Conservation (phyloP, 2,888 invertebrate genomes). For the Deroplatys truncata region DNA sequence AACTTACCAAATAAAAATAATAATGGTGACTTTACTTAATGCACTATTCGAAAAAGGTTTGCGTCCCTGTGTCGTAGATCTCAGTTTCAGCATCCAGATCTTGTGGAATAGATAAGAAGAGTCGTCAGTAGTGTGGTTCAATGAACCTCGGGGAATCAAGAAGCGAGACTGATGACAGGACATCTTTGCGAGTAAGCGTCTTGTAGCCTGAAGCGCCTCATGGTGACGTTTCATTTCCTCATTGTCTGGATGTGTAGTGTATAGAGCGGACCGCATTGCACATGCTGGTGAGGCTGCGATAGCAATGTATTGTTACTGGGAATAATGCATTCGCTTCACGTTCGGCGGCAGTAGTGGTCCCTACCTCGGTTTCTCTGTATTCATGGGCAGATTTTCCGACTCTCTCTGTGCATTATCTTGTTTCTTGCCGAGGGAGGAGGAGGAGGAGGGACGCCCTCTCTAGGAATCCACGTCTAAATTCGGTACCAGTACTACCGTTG, state of each 20-base stretch:
- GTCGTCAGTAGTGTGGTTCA: too few relatives aligned
- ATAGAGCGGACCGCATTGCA: neutral
- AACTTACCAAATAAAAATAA: too few relatives aligned
- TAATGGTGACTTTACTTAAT: too few relatives aligned
- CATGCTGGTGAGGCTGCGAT: neutral
- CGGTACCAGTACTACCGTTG: neutral
- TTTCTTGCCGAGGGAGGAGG: neutral
- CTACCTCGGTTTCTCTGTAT: neutral
- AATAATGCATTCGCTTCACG: neutral
- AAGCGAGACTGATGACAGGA: neutral
- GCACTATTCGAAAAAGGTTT: too few relatives aligned
- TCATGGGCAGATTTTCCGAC: neutral
- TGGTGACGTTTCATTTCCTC: slow-evolving; percentile 14
- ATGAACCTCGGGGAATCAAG: too few relatives aligned
- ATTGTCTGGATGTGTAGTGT: slow-evolving; percentile 6
- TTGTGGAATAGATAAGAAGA: too few relatives aligned
- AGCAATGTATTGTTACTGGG: neutral
- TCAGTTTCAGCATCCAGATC: too few relatives aligned
- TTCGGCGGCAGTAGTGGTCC: neutral
- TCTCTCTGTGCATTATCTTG: slow-evolving; percentile 2
- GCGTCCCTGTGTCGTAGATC: too few relatives aligned
- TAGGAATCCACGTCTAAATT: neutral
- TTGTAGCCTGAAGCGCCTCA: neutral
- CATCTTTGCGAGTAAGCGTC: neutral
- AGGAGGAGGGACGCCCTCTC: neutral